Evolutionary conservation across 2,797 vertebrate species (phyloP), one percentile per base, ranked within the genome.

Genomic region (Silurus lanzhouensis): DNA sequence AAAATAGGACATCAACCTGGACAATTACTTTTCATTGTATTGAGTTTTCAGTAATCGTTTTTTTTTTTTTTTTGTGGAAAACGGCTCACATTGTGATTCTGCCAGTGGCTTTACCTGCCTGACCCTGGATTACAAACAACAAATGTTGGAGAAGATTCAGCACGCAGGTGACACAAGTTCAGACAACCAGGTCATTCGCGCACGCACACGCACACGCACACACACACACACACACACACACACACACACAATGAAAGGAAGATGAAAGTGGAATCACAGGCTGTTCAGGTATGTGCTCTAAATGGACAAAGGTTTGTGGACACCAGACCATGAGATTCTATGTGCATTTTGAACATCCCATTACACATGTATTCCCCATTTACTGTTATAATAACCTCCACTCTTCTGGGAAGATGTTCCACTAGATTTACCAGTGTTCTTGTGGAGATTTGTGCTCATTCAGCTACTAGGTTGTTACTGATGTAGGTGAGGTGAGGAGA

Each of bases 61-160:
- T 75, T n/a, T 63, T 63, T 8, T 63, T 25, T 75, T 38, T 38
- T 38, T 38, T 38, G 38, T 55, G 22, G 15, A 25, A 55, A 6
- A 25, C 5, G 12, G 22, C 71, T 55, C 72, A 75, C n/a, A 9
- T 31, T 27, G 74, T 57, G 55, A 76, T 31, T 19, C 25, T 10
- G 52, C 55, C 27, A 31, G 25, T 76, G 55, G 52, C 74, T 31
- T 76, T 27, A 58, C 52, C 55, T 58, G 8, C 0, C 15, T 76
- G 74, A 57, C 74, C 55, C n/a, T 76, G 74, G 74, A 58, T 31
- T 76, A 52, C n/a, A 74, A 74, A 25, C 2, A n/a, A n/a, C 22
- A 52, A 7, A 52, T 5, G 5, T n/a, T 52, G 48, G 71, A 74
- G 46, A 25, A 52, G 20, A 6, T 52, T 52, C 46, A 52, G 22